A percentile compares a stretch with the other conserved stretches of the same genome.
phyloP scores from a whole-genome alignment of 1,140 invertebrate species.

The Lepidostoma basale region DNA sequence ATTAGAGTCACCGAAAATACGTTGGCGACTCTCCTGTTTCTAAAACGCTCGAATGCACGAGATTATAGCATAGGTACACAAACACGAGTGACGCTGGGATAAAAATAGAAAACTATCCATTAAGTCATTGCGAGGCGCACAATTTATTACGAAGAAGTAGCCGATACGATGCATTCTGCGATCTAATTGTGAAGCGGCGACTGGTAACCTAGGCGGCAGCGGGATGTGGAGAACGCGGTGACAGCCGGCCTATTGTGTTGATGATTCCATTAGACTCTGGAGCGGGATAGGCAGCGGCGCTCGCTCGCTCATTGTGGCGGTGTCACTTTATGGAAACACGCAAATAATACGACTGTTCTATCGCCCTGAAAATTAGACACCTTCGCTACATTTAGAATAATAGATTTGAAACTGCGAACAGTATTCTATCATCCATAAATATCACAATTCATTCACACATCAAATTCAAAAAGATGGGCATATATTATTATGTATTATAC shows the following conservation, averaged over 20 bases:
- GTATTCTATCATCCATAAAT: no score
- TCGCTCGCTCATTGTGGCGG: no score
- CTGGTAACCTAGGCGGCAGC: neutral
- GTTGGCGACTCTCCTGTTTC: conserved; percentile 6
- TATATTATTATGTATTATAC: no score
- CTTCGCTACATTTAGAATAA: no score
- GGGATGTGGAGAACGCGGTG: neutral
- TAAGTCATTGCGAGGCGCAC: neutral
- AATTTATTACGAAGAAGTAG: neutral
- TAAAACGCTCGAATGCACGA: neutral
- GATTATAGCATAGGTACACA: neutral
- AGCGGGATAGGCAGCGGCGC: no score
- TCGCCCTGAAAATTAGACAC: no score
- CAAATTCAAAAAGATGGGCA: no score
- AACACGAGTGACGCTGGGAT: neutral
- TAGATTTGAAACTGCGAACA: no score
- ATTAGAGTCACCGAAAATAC: neutral
- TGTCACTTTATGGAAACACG: no score
- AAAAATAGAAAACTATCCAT: conserved; percentile 10
- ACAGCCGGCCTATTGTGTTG: neutral
- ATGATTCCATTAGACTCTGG: neutral
- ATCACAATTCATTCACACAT: no score
- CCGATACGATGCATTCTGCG: conserved; percentile 2
- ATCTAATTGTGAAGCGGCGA: conserved; percentile 9
- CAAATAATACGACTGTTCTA: no score